Percentiles rank a stretch among this genome's conserved stretches.
Evolutionary conservation across 2,888 invertebrate genomes (phyloP).

Genomic region (Apeira syringaria): DNA sequence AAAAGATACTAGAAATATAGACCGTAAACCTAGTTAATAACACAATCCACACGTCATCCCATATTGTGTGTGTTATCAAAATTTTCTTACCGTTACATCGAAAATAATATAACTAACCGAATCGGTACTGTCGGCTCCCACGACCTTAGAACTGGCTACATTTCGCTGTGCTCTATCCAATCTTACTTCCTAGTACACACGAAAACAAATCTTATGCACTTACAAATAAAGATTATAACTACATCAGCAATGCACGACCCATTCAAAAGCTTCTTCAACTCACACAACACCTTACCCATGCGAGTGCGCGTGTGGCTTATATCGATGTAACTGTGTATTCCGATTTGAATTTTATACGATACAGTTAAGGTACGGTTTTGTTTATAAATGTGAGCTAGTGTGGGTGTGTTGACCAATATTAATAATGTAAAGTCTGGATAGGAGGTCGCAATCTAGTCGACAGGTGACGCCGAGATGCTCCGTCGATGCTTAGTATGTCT

Average conservation of each 20-base stretch:
- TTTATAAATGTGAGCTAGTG: conserved; percentile 34
- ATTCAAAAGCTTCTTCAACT: conserved; percentile 72
- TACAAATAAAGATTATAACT: conserved; percentile 42
- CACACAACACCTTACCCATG: conserved; percentile 62
- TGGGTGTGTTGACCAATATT: conserved; percentile 76
- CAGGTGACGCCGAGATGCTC: conserved; percentile 71
- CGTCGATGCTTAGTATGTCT: conserved; percentile 34
- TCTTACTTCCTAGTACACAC: conserved; percentile 71
- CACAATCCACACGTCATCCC: conserved; percentile 14
- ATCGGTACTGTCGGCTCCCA: conserved; percentile 69
- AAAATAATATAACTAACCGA: conserved; percentile 72
- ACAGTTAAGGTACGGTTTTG: conserved; percentile 42
- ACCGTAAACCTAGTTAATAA: too few relatives aligned
- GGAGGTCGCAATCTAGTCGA: conserved; percentile 72
- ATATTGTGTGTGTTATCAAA: conserved; percentile 64
- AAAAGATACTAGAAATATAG: too few relatives aligned
- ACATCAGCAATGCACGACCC: conserved; percentile 47
- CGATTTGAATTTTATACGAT: conserved; percentile 39
- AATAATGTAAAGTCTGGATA: conserved; percentile 63
- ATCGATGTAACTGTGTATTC: conserved; percentile 39
- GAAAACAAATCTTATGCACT: conserved; percentile 43
- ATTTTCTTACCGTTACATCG: conserved; percentile 66
- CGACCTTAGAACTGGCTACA: conserved; percentile 70
- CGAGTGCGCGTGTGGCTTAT: conserved; percentile 47
- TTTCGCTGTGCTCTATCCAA: conserved; percentile 77